A percentile compares a stretch with the other conserved stretches of the same genome.
These are phyloP conservation scores for Felis chaus DNA, from an alignment of 2,113 vertebrate genomes.

Conservation along the genomic window DNA sequence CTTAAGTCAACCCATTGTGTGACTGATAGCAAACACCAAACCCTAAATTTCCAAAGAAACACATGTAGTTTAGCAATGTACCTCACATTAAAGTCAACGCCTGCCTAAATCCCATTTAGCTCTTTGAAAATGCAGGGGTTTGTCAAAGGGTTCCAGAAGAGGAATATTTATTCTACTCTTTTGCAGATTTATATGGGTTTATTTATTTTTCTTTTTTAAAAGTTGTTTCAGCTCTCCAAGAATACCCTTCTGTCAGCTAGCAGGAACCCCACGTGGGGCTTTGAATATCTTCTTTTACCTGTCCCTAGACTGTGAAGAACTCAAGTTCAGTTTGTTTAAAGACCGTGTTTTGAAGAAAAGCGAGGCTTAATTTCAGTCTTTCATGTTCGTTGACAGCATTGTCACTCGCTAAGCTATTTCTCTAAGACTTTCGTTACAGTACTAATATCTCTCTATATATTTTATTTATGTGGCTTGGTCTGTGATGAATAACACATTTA, in stretches of 20 bases:
- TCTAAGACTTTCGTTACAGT: constrained; percentile 71
- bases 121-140: constrained; percentile 75
- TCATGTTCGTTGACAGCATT: constrained; percentile 71
- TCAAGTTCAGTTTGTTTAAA: neutral
- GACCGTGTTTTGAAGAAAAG: constrained; percentile 66
- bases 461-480: constrained; percentile 78
- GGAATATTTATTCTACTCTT: constrained; percentile 74
- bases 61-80: constrained; percentile 34
- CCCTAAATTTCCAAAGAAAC: constrained; percentile 68
- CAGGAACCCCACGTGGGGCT: neutral
- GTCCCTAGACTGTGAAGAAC: constrained; percentile 21
- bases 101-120: constrained; percentile 72
- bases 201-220: neutral
- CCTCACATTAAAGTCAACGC: constrained; percentile 29
- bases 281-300: constrained; percentile 56
- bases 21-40: constrained; percentile 46
- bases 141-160: constrained; percentile 59
- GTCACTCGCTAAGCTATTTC: constrained; percentile 75
- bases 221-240: neutral
- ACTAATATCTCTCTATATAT: constrained; percentile 74
- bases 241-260: constrained; percentile 7
- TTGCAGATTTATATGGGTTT: constrained; percentile 49
- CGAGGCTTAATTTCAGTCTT: constrained; percentile 72
- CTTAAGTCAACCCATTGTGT: constrained; percentile 75
- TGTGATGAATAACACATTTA: constrained; percentile 67